A percentile compares a stretch with the other conserved stretches of the same genome.
These are phyloP conservation scores for Drosophila fuyamai DNA, from an alignment of 1,140 invertebrate genomes.

Conservation along the genomic window DNA sequence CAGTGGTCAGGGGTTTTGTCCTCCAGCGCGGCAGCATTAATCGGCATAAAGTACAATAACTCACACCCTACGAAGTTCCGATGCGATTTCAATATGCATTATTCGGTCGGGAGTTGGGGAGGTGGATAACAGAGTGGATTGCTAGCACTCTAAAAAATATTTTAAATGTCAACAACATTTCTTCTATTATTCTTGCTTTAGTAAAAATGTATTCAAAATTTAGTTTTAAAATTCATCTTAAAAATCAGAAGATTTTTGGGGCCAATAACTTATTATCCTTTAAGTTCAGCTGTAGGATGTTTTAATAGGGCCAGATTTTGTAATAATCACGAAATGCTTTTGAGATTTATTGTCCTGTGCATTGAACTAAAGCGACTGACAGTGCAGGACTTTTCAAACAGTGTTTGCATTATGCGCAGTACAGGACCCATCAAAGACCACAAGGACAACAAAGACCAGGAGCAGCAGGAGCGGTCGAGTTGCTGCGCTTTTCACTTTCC, in stretches of 20 bases:
- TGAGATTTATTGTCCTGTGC: background rate
- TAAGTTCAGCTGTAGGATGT: no score
- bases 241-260: no score
- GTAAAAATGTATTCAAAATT: no score
- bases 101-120: conserved; percentile 9
- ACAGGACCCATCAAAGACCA: conserved; percentile 25
- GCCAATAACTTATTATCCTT: no score
- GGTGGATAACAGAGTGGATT: background rate
- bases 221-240: no score
- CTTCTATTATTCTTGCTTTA: no score
- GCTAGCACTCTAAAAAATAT: background rate
- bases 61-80: conserved; percentile 22
- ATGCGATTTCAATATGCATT: conserved; percentile 61
- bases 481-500: conserved; percentile 59
- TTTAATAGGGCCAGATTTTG: no score
- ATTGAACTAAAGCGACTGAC: conserved; percentile 1
- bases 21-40: conserved; percentile 45
- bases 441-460: conserved; percentile 43
- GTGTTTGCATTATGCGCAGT: conserved; percentile 52
- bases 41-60: conserved; percentile 59
- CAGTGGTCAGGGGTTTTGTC: conserved; percentile 39
- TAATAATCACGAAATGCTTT: no score
- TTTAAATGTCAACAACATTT: background rate
- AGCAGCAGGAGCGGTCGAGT: conserved; percentile 19
- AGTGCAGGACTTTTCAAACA: conserved; percentile 31